phyloP scores from a whole-genome alignment of 2,113 vertebrate genomes.

The Mesitornis unicolor region DNA sequence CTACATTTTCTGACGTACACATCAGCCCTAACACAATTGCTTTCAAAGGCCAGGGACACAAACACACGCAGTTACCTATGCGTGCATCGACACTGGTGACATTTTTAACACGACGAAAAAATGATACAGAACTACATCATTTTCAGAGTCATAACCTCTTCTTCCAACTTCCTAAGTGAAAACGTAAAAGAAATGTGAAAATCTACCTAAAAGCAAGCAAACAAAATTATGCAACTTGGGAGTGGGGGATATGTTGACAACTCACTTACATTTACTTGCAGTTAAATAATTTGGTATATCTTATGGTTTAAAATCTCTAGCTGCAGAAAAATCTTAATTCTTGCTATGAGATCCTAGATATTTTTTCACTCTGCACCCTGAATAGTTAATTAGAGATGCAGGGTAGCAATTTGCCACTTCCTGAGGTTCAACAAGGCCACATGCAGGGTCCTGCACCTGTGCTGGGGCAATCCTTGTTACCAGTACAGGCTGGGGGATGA shows the following conservation, averaged over 20 bases:
- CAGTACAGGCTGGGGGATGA: too few species aligned
- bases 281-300: background rate
- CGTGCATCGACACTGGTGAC: background rate
- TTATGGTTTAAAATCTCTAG: background rate
- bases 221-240: fast-evolving
- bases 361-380: background rate
- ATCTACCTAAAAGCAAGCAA: background rate
- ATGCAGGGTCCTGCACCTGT: too few species aligned
- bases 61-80: fast-evolving
- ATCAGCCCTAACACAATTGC: background rate
- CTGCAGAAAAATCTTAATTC: background rate
- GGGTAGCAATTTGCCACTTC: background rate
- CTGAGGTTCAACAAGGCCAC: too few species aligned
- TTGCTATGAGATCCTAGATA: background rate
- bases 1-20: background rate
- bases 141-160: background rate
- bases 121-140: fast-evolving
- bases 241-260: background rate
- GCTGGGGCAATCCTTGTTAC: too few species aligned
- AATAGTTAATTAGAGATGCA: background rate
- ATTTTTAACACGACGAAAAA: background rate
- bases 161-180: background rate
- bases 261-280: background rate
- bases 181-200: background rate
- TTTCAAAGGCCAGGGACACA: background rate